Evolutionary conservation across 2,888 invertebrate species (phyloP).

Genomic region (Cantharis rufa): DNA sequence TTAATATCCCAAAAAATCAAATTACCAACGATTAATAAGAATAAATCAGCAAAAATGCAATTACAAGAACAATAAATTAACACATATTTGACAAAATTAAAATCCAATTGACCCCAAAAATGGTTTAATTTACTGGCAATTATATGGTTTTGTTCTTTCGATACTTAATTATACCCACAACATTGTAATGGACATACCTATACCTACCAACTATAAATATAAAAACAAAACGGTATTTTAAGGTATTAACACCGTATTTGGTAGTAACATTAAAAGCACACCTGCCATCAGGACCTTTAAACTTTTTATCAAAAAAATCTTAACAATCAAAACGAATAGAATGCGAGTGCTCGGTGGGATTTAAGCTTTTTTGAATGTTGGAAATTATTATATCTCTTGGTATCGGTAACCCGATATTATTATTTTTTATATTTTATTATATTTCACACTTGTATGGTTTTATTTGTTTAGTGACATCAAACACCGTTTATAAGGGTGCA

Average conservation of each 20-base stretch:
- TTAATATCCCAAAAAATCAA: slow-evolving; percentile 1
- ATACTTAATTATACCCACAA: neutral
- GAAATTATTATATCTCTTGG: neutral
- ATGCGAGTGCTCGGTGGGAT: neutral
- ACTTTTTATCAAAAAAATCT: slow-evolving; percentile 9
- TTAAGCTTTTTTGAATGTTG: neutral
- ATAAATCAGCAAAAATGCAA: neutral
- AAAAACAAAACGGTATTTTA: neutral
- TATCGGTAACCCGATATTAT: neutral
- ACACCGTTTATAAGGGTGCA: slow-evolving; percentile 22
- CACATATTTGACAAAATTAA: neutral
- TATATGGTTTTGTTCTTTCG: neutral
- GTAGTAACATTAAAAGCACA: slow-evolving; percentile 13
- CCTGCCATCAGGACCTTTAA: slow-evolving; percentile 19
- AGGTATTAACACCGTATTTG: slow-evolving; percentile 8
- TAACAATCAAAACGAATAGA: neutral
- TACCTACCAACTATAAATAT: neutral
- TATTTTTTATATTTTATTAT: slow-evolving; percentile 2
- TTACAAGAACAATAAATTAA: neutral
- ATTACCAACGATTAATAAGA: neutral
- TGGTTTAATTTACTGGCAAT: neutral
- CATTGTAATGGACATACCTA: neutral
- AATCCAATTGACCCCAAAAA: neutral
- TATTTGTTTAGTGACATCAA: slow-evolving; percentile 13
- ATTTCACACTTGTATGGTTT: slow-evolving; percentile 24